phyloP scores from a whole-genome alignment of 2,888 invertebrate genomes.

The Ommatoiulus sabulosus region DNA sequence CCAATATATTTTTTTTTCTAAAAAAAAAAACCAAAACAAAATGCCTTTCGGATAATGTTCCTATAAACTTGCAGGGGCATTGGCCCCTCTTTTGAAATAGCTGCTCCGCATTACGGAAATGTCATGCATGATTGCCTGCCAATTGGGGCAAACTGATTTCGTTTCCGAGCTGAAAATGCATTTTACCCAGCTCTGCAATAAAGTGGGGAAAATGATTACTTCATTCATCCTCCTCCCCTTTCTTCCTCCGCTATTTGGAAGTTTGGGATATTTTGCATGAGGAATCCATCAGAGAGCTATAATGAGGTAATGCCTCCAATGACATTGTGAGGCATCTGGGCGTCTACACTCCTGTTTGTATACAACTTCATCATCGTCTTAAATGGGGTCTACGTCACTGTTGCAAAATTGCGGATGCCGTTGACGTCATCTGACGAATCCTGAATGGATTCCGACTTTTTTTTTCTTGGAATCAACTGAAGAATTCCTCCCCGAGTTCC shows the following conservation, averaged over 20 bases:
- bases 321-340: not conserved
- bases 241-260: not conserved
- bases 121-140: not conserved
- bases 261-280: conserved; percentile 34
- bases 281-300: conserved; percentile 26
- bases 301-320: conserved; percentile 7
- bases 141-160: conserved; percentile 25
- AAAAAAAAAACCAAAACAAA: not conserved
- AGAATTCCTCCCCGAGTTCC: not conserved
- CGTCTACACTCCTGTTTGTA: not conserved
- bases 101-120: not conserved
- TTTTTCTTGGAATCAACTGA: not conserved
- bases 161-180: conserved; percentile 1
- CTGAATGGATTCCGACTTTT: not conserved
- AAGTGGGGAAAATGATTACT: not conserved
- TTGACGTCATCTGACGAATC: conserved; percentile 5
- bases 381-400: not conserved
- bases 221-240: not conserved
- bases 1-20: too few relatives aligned
- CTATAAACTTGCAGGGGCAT: not conserved
- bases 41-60: not conserved
- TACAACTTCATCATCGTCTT: not conserved
- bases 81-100: not conserved
- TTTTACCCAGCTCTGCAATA: conserved; percentile 25
- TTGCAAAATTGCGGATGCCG: not conserved